phyloP scores from a whole-genome alignment of 2,113 vertebrate genomes.

The Cavia aperea region DNA sequence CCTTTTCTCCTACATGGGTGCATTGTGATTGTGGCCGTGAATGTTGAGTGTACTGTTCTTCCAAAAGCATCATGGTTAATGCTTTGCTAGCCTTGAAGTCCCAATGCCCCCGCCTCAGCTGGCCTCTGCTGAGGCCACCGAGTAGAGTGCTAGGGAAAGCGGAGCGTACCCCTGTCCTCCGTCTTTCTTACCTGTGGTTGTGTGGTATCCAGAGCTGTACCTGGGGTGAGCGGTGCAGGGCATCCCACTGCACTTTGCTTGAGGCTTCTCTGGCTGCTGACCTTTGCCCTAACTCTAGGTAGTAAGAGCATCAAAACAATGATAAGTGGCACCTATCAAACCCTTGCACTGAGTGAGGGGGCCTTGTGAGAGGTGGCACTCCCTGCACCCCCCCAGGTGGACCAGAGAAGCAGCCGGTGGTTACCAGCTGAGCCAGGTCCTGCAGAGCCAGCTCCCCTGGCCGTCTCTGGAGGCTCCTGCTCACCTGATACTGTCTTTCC shows the following conservation, averaged over 20 bases:
- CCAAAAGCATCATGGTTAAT: accelerated
- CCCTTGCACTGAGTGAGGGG: accelerated
- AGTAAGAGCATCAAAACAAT: neutral
- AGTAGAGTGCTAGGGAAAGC: neutral
- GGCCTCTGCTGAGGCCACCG: neutral
- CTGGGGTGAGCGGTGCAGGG: accelerated
- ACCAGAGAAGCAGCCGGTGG: neutral
- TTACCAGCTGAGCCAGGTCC: neutral
- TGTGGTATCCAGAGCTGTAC: neutral
- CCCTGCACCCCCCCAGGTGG: neutral
- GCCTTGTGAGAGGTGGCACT: neutral
- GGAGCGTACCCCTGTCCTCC: accelerated
- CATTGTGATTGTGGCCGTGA: accelerated
- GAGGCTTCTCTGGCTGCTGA: too few relatives aligned
- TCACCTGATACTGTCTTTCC: neutral
- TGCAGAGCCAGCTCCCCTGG: neutral
- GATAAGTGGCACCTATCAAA: neutral
- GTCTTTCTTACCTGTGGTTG: neutral
- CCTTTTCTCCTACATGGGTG: neutral
- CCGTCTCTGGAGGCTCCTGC: neutral
- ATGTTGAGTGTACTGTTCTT: neutral
- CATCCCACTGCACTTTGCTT: neutral
- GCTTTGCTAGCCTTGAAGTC: neutral
- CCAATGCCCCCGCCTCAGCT: neutral
- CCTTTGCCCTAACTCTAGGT: neutral